Base-by-base conservation (phyloP, 2,888 invertebrate species). In the Standfussiana lucernea region DNA sequence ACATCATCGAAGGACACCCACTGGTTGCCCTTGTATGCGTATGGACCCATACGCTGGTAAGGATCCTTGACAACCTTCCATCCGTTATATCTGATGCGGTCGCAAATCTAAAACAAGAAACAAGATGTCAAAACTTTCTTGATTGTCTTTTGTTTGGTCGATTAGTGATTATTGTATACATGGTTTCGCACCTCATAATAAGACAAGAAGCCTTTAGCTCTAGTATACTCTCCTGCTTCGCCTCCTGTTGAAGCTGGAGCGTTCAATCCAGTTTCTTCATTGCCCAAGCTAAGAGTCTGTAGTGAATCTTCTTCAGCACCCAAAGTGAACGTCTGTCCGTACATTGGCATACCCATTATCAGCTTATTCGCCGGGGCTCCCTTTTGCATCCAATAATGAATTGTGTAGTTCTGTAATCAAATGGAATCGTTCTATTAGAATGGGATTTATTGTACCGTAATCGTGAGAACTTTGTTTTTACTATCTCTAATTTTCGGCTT, bases 1-100 rank as follows among this genome's bases (percentile, higher is more conserved):
- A 97, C 97, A 91, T 99, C 99, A 91, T 99, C 99, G 90, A 97
- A 99, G 4, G 98, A 98, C 35, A 99, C 99, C 99, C 99, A 99
- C 91, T 99, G 99, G 90, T 98, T 98, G 66, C 98, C 98, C 90
- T 98, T 98, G 91, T 98, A 98, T 0, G 99, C 98, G 89, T 98
- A 99, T 0, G 99, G 99, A 8, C 99, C 99, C 97, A 99, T 98
- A 68, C 98, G 97, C 24, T 97, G 97, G 70, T 97, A 94, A 1
- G 98, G 97, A 92, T 99, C 99, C 90, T 98, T 97, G 0, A 99
- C 98, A 0, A 99, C 98, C 7, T 97, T 98, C 98, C 98, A 99
- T 3, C 98, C 98, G 76, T 97, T 97, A 84, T 98, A 97, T 84
- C 97, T 97, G 21, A 99, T 97, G 80, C 98, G 97, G 85, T 99